Conservation (phyloP, 2,797 vertebrate species). For the Apogon talboti region DNA sequence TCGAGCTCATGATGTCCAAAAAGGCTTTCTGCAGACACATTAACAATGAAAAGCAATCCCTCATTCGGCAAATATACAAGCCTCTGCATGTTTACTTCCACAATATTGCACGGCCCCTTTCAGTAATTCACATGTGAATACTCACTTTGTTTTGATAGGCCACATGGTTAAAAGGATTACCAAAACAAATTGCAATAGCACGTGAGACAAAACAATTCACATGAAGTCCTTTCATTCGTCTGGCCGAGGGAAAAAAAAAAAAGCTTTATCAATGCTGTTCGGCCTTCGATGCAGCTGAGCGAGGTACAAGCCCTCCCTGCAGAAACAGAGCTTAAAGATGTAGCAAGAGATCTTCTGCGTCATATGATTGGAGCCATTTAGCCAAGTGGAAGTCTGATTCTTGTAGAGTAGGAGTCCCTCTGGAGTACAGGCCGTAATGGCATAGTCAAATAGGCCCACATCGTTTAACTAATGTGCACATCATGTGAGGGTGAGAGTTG, state of each 20-base stretch:
- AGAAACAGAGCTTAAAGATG: slow-evolving; percentile 56
- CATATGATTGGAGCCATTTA: slow-evolving; percentile 74
- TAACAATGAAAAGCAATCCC: slow-evolving; percentile 17
- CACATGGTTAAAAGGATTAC: slow-evolving; percentile 8
- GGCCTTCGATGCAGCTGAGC: slow-evolving; percentile 23
- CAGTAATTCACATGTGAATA: neutral
- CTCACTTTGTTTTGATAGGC: neutral
- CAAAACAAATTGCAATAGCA: neutral
- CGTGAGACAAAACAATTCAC: slow-evolving; percentile 21
- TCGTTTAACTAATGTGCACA: slow-evolving; percentile 71
- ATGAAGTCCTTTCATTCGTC: slow-evolving; percentile 14
- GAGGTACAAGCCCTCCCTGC: slow-evolving; percentile 30
- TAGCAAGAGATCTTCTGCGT: slow-evolving; percentile 57
- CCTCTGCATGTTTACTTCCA: neutral
- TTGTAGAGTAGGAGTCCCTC: slow-evolving; percentile 63
- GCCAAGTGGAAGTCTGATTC: slow-evolving; percentile 73
- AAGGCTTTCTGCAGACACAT: slow-evolving; percentile 46
- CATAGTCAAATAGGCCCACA: slow-evolving; percentile 61
- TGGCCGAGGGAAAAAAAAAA: slow-evolving; percentile 20
- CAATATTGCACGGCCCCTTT: slow-evolving; percentile 12
- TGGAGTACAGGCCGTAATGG: slow-evolving; percentile 66
- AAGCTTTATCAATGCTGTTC: slow-evolving; percentile 21
- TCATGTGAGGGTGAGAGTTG: slow-evolving; percentile 18
- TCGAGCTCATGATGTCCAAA: slow-evolving; percentile 43
- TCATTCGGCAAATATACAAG: slow-evolving; percentile 24